A percentile compares a stretch with the other conserved stretches of the same genome.
Evolutionary conservation across 2,113 vertebrate species (phyloP).

Genomic region (Raja brachyura): DNA sequence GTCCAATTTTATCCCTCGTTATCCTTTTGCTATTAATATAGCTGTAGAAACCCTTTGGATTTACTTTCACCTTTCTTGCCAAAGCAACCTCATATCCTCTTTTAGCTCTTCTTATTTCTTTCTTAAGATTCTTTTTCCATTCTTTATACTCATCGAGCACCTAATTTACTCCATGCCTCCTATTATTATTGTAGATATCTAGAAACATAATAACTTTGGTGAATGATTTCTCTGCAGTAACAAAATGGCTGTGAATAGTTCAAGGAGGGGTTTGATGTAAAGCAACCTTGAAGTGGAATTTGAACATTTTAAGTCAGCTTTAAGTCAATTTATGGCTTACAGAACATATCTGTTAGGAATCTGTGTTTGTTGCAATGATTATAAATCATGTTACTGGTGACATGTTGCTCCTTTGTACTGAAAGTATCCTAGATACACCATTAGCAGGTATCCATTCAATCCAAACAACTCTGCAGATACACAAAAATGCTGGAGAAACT

Average conservation of each 20-base stretch:
- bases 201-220: background rate
- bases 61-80: no score
- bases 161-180: no score
- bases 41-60: no score
- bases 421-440: background rate
- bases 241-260: background rate
- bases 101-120: no score
- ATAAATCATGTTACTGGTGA: background rate
- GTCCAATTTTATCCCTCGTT: no score
- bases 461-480: background rate
- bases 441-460: slow-evolving; percentile 3
- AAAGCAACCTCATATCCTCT: no score
- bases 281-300: background rate
- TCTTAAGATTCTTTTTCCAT: no score
- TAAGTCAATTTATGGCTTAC: slow-evolving; percentile 10
- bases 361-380: slow-evolving; percentile 23
- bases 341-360: background rate
- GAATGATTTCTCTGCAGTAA: background rate
- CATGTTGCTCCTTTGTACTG: background rate
- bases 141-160: no score
- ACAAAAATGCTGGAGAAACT: no score
- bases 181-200: no score
- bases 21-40: no score
- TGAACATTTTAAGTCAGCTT: background rate
- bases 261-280: background rate